These are phyloP conservation scores for Papilio helenus DNA, from an alignment of 1,140 invertebrate genomes.

Conservation along the genomic window DNA sequence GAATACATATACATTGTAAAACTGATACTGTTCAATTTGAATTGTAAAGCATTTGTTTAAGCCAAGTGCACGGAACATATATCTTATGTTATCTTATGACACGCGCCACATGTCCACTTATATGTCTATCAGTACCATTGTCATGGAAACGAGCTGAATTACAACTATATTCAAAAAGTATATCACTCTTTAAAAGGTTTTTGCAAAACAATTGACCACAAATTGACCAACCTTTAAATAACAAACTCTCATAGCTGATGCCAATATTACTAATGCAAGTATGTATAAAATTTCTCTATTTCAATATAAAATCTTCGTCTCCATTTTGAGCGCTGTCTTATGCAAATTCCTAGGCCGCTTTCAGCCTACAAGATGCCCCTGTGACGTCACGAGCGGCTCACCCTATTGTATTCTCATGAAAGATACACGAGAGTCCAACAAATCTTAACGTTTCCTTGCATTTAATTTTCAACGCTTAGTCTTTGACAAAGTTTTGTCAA, in stretches of 20 bases:
- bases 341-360: neutral
- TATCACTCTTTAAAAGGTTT: too few relatives aligned
- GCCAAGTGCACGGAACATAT: neutral
- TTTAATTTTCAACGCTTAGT: neutral
- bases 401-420: neutral
- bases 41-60: neutral
- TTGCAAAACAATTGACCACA: too few relatives aligned
- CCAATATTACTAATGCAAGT: too few relatives aligned
- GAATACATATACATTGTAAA: neutral
- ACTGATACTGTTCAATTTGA: neutral
- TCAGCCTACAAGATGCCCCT: neutral
- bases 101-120: constrained; percentile 18
- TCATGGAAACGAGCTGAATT: neutral
- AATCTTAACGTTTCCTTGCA: neutral
- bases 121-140: neutral
- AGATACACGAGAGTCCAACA: neutral
- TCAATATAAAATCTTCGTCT: neutral
- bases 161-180: neutral
- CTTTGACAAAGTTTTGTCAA: neutral
- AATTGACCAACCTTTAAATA: too few relatives aligned
- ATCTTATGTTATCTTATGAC: neutral
- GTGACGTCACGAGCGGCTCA: neutral
- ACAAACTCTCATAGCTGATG: too few relatives aligned
- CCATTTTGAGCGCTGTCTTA: neutral
- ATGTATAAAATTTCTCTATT: neutral